Evolutionary conservation across 1,140 invertebrate genomes (phyloP), one percentile per base, ranked within the genome.

Genomic region (Chrysomallon squamiferum): DNA sequence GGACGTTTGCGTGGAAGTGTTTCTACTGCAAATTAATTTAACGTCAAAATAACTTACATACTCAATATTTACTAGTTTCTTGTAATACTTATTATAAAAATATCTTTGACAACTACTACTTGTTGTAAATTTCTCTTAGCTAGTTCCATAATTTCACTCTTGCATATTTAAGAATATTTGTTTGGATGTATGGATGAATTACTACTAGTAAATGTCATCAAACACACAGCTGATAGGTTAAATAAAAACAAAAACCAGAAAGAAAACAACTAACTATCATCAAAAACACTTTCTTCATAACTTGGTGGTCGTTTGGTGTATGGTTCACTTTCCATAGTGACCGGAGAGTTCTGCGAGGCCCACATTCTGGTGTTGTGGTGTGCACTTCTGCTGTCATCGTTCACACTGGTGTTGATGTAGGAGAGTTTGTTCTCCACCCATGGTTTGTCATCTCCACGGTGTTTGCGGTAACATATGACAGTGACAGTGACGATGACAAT

Each of bases 351-450:
- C 22, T 30, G 20, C n/a, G 50, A 54, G 4, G 50, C 29, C 22
- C 50, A 27, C 7, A 54, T 13, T 22, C 50, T 27, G n/a, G 22
- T 54, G 9, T 2, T 22, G 20, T 25, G 22, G 25, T 54, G n/a
- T 18, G 50, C 29, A 22, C n/a, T 22, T 9, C 41, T 50, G 5
- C 61, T 47, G 22, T 29, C 62, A 35, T 52, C 43, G 32, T 54
- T 52, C 15, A 47, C 29, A 27, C 57, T 43, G 18, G 67, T 62
- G 15, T 66, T 69, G 56, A 69, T 61, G 52, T 68, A 47, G n/a
- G 69, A 62, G 13, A 74, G 64, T 22, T 54, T 54, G 50, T 70
- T 58, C 20, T 64, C 64, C 18, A 72, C 68, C 72, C 72, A 74
- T 6, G 59, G 41, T 27, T 71, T 71, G 47, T 72, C 71, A 30